Conservation (phyloP, 1,140 invertebrate species). For the Ctenoplectra terminalis region DNA sequence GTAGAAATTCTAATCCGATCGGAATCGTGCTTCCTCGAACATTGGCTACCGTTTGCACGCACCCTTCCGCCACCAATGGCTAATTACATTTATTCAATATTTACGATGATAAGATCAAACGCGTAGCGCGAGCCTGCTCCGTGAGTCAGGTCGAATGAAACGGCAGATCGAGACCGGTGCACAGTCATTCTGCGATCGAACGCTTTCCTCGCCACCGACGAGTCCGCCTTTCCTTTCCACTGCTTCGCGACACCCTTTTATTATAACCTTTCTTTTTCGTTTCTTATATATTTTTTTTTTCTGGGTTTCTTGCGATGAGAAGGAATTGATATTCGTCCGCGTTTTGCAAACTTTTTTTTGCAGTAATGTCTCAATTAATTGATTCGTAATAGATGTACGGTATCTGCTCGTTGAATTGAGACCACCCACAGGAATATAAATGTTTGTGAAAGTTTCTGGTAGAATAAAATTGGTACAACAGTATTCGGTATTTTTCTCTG, state of each 20-base stretch:
- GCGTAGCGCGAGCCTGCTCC: constrained; percentile 52
- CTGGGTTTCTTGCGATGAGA: too few species aligned
- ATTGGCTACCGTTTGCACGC: constrained; percentile 45
- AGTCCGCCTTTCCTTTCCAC: constrained; percentile 23
- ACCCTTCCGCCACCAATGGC: constrained; percentile 53
- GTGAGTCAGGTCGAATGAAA: constrained; percentile 72
- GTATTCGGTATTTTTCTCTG: too few species aligned
- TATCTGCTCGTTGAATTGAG: too few species aligned
- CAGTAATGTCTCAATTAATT: too few species aligned
- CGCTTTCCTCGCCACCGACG: constrained; percentile 4
- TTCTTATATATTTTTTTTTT: too few species aligned
- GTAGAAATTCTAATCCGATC: constrained; percentile 38
- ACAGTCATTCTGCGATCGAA: constrained; percentile 69
- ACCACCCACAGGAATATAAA: too few species aligned
- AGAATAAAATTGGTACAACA: too few species aligned
- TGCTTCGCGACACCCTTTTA: constrained; percentile 7
- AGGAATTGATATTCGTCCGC: too few species aligned
- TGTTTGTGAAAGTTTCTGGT: too few species aligned
- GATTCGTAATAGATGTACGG: too few species aligned
- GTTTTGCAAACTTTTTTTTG: too few species aligned
- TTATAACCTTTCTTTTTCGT: neutral
- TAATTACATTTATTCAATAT: constrained; percentile 78
- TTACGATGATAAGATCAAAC: constrained; percentile 72
- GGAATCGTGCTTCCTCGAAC: constrained; percentile 3
- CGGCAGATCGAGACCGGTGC: constrained; percentile 66